These are phyloP conservation scores for Heterotis niloticus DNA, from an alignment of 2,113 vertebrate genomes.

Conservation along the genomic window DNA sequence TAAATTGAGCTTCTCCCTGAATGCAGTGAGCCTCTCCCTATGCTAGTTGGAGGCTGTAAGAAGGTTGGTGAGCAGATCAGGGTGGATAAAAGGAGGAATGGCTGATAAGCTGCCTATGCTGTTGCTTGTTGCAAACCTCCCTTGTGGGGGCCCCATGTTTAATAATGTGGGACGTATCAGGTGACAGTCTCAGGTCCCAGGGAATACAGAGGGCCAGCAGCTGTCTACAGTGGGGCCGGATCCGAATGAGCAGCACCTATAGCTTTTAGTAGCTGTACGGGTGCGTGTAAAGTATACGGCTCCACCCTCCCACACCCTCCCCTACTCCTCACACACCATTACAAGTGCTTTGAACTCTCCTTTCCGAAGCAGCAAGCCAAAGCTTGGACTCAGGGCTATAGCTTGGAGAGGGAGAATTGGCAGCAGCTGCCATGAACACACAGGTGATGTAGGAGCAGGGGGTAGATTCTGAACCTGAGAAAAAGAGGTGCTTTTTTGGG, in stretches of 20 bases:
- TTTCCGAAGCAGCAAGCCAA: no score
- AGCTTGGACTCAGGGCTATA: no score
- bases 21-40: background rate
- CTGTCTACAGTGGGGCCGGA: background rate
- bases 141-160: conserved; percentile 36
- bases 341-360: no score
- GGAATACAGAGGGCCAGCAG: conserved; percentile 2
- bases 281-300: no score
- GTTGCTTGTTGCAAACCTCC: conserved; percentile 21
- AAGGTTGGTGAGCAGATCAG: background rate
- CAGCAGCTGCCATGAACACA: background rate
- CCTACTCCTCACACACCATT: no score
- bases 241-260: conserved; percentile 9
- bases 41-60: conserved; percentile 9
- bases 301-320: no score
- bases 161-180: conserved; percentile 36
- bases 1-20: background rate
- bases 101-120: background rate
- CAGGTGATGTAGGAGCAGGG: conserved; percentile 4
- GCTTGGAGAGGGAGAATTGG: no score
- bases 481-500: conserved; percentile 1
- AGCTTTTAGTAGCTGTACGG: background rate
- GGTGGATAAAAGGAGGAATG: background rate
- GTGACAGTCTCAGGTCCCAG: conserved; percentile 39
- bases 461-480: background rate